Base-by-base conservation (phyloP, 2,797 vertebrate species). In the Trichosurus vulpecula region DNA sequence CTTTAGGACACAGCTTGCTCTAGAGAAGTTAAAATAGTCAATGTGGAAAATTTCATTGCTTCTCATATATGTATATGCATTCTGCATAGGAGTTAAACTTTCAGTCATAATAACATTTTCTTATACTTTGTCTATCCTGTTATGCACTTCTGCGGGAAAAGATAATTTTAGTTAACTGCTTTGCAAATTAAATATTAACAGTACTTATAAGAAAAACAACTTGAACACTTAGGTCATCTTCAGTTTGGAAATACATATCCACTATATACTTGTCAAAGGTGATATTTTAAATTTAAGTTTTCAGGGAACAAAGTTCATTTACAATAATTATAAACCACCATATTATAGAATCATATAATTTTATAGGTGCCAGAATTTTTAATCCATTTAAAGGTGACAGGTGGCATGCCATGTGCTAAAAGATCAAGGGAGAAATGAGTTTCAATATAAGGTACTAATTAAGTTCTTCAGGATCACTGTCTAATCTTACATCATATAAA, bases 61-160 rank as follows among this genome's bases (percentile, higher is more conserved):
- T 90, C 58, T 94, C 52, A 66, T n/a, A n/a, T n/a, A 61, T n/a
- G 1, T n/a, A 11, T 93, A 97, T 94, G 94, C 90, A 93, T 81
- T 47, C 27, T 81, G 47, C 74, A 30, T 52, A 92, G 92, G 41
- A 31, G 94, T 19, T 66, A 93, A 96, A n/a, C 52, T 93, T 91
- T 51, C 29, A 54, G 89, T 94, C 66, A 91, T 19, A 35, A 19
- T 56, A 96, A 92, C 54, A 94, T 94, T 94, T 96, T 94, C 81
- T 94, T 66, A 95, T 2, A 0, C 93, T 66, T 94, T 95, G 90
- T 47, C 89, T 97, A 56, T 93, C 91, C 52, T 22, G 10, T 91
- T 97, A 90, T 92, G 52, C 94, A 61, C 22, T 52, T 90, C 93
- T 97, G 93, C n/a, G 96, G 58, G 27, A 66, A 95, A 96, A 97